A percentile compares a stretch with the other conserved stretches of the same genome.
These are phyloP conservation scores for Stomatorhinus walkeri DNA, from an alignment of 2,797 vertebrate species.

Conservation along the genomic window DNA sequence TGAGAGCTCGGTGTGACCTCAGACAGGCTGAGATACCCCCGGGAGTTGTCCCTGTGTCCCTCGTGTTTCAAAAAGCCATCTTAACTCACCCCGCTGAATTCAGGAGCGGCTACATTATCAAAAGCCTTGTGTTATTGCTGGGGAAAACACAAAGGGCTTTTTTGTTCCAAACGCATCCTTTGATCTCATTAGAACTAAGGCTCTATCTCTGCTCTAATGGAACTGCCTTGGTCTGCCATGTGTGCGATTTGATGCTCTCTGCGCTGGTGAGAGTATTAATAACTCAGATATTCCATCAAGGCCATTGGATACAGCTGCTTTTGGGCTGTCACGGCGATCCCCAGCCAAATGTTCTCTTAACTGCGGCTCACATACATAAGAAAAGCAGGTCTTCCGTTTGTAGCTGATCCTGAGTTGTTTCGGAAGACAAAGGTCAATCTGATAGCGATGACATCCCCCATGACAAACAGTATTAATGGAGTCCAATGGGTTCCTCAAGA, in stretches of 20 bases:
- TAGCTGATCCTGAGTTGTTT: not conserved
- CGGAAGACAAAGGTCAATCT: not conserved
- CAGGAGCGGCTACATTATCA: not conserved
- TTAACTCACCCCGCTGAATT: not conserved
- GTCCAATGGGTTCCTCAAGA: not conserved
- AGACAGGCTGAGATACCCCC: not conserved
- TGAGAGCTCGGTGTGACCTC: not conserved
- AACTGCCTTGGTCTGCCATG: not conserved
- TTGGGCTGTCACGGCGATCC: not conserved
- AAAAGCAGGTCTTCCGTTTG: not conserved
- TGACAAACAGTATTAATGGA: not conserved
- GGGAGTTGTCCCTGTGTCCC: not conserved
- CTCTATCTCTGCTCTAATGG: not conserved
- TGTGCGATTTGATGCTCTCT: conserved; percentile 18
- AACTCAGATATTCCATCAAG: conserved; percentile 31
- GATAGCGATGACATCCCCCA: not conserved
- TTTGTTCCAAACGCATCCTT: not conserved
- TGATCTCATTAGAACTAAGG: conserved; percentile 7
- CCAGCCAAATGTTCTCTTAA: conserved; percentile 22
- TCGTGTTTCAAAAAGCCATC: not conserved
- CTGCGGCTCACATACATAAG: not conserved
- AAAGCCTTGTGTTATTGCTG: not conserved
- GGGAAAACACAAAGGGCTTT: conserved; percentile 9
- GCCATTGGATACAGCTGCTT: conserved; percentile 22
- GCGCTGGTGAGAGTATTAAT: conserved; percentile 3